Percentiles rank a stretch among this genome's conserved stretches.
phyloP scores from a whole-genome alignment of 2,888 invertebrate genomes.

The Eucera pruinosa region DNA sequence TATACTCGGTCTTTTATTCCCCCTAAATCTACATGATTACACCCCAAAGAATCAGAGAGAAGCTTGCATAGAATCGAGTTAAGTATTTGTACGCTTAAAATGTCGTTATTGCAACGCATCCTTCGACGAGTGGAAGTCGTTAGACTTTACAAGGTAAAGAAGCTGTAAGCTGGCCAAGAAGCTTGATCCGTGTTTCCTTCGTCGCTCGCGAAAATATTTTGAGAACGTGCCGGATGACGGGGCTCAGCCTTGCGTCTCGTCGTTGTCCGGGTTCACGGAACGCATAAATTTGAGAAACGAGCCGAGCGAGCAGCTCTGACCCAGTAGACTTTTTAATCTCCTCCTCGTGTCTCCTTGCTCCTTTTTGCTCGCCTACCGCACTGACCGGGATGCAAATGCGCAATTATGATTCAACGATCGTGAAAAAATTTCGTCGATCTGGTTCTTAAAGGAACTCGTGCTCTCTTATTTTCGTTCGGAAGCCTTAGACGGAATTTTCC shows the following conservation, averaged over 20 bases:
- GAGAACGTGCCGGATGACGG: constrained; percentile 41
- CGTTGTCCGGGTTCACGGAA: constrained; percentile 41
- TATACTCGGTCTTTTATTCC: not conserved
- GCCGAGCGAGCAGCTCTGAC: not conserved
- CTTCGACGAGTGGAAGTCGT: constrained; percentile 50
- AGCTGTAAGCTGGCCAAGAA: constrained; percentile 7
- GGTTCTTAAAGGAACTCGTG: not conserved
- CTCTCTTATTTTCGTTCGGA: not conserved
- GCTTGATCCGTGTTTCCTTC: constrained; percentile 25
- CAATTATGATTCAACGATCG: constrained; percentile 53
- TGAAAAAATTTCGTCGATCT: constrained; percentile 21
- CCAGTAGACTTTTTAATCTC: constrained; percentile 62
- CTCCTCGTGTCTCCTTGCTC: not conserved
- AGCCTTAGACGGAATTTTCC: not conserved
- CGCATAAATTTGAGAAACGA: constrained; percentile 62
- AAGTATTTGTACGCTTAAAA: constrained; percentile 71
- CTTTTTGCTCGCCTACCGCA: not conserved
- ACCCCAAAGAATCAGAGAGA: not conserved
- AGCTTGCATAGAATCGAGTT: not conserved
- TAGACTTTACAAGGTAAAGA: constrained; percentile 14
- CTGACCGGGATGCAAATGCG: constrained; percentile 44
- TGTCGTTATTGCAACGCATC: constrained; percentile 65
- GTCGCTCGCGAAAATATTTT: constrained; percentile 45
- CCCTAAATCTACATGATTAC: not conserved
- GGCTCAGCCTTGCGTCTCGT: constrained; percentile 9